These are phyloP conservation scores for Grammatotria lemairii DNA, from an alignment of 2,113 vertebrate species.

Conservation along the genomic window DNA sequence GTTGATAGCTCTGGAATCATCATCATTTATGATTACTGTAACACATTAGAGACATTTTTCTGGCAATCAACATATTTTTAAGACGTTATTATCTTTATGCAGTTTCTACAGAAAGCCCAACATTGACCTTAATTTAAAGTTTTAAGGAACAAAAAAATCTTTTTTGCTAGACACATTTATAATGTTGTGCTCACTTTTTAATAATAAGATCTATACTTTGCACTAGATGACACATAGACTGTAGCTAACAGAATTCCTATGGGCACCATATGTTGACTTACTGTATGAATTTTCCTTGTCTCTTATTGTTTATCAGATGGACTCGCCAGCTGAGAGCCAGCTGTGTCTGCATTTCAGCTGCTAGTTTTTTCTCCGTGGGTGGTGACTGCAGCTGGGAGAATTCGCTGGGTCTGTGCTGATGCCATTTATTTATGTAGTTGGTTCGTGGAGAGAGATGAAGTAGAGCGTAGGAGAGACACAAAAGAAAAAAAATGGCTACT, in stretches of 20 bases:
- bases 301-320: constrained; percentile 5
- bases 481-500: not conserved
- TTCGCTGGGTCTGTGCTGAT: not conserved
- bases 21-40: not conserved
- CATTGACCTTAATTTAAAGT: not conserved
- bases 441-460: not conserved
- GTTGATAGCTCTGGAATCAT: not conserved
- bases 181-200: not conserved
- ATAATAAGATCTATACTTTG: not conserved
- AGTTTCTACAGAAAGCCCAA: not conserved
- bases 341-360: constrained; percentile 44
- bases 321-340: constrained; percentile 33
- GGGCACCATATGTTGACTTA: not conserved
- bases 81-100: not conserved
- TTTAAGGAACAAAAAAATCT: accelerated
- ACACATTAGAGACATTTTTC: not conserved
- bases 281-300: not conserved
- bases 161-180: not conserved
- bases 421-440: constrained; percentile 8
- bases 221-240: not conserved
- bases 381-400: constrained; percentile 22
- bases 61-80: not conserved
- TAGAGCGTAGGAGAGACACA: not conserved
- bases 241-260: not conserved
- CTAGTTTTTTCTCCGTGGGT: constrained; percentile 7